These are phyloP conservation scores for Phalacrocorax carbo DNA, from an alignment of 2,113 vertebrate species.

Conservation along the genomic window DNA sequence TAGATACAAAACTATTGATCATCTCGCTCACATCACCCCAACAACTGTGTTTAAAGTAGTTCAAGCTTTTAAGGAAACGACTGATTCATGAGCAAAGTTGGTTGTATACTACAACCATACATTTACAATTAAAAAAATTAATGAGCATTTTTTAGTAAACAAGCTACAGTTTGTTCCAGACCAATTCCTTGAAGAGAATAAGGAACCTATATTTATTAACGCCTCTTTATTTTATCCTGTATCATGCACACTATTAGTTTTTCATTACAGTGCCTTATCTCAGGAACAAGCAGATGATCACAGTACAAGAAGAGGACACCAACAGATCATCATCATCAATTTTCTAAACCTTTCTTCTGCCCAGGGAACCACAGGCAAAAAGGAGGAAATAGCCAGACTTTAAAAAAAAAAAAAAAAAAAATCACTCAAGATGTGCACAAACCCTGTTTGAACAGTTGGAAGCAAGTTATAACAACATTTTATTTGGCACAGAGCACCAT, in stretches of 20 bases:
- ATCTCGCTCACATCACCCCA: background rate
- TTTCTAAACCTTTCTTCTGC: background rate
- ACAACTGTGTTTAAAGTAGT: background rate
- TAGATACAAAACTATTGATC: background rate
- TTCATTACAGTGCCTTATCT: background rate
- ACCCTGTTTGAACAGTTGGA: constrained; percentile 27
- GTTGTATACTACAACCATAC: background rate
- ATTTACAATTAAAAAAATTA: background rate
- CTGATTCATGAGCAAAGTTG: background rate
- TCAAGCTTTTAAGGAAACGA: background rate
- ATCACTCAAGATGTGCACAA: constrained; percentile 28
- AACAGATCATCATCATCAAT: background rate
- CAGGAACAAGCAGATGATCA: background rate
- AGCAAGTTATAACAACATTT: constrained; percentile 50
- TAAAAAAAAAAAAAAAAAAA: background rate
- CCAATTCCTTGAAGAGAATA: background rate
- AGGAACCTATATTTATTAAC: background rate
- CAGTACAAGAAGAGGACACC: background rate
- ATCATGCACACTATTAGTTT: background rate
- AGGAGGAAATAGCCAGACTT: constrained; percentile 6
- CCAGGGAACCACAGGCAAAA: background rate
- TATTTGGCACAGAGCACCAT: constrained; percentile 12
- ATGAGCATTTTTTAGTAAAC: background rate
- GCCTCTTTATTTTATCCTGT: background rate
- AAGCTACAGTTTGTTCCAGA: background rate